Evolutionary conservation across 30 jellyfish, hydroid and myxozoan genomes (phyloP).

Genomic region (Cassiopea xamachana): DNA sequence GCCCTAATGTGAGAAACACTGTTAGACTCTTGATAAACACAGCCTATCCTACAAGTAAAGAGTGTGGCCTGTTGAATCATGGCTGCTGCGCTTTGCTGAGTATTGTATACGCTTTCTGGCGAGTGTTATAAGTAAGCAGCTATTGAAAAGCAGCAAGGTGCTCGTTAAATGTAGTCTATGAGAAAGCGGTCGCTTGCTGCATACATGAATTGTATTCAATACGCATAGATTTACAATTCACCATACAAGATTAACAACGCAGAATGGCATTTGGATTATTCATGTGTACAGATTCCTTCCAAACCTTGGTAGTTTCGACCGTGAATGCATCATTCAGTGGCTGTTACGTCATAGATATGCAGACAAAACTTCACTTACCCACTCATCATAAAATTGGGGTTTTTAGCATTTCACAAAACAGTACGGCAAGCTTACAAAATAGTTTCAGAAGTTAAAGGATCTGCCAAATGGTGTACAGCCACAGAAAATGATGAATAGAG

Average conservation of each 20-base stretch:
- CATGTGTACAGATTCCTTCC: background rate
- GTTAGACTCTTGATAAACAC: background rate
- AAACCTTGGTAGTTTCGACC: background rate
- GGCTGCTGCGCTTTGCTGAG: too few relatives aligned
- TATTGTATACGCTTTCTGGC: background rate
- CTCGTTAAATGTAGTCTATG: background rate
- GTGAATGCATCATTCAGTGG: background rate
- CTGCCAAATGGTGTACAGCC: too few relatives aligned
- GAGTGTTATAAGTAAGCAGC: background rate
- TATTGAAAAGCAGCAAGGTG: background rate
- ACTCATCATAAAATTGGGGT: too few relatives aligned
- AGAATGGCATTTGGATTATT: background rate
- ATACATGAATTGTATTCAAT: constrained; percentile 4
- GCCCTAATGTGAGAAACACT: background rate
- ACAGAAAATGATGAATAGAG: too few relatives aligned
- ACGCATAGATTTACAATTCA: constrained; percentile 21
- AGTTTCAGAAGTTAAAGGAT: too few relatives aligned
- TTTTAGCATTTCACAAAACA: too few relatives aligned
- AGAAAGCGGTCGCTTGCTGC: background rate
- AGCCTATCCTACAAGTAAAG: background rate
- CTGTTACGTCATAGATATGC: too few relatives aligned
- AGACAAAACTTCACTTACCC: too few relatives aligned
- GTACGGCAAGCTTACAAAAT: too few relatives aligned
- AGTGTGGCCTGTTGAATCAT: background rate
- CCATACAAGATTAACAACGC: background rate